Evolutionary conservation across 2,888 invertebrate genomes (phyloP).

Genomic region (Metellina segmentata): DNA sequence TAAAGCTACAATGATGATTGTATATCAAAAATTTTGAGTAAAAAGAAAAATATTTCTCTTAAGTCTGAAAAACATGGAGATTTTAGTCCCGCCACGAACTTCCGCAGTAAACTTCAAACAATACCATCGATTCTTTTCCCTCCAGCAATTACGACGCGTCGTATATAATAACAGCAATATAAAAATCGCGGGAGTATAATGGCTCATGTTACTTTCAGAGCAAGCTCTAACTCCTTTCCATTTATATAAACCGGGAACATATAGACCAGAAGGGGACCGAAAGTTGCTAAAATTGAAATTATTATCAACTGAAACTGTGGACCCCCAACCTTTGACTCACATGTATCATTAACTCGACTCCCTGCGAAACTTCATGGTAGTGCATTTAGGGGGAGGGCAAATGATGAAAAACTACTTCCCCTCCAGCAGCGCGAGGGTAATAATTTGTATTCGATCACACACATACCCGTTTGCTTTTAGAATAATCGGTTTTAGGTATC

Average conservation of each 20-base stretch:
- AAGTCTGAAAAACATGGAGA: too few species aligned
- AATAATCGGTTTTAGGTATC: constrained; percentile 59
- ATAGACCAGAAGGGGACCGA: neutral
- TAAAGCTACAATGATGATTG: too few species aligned
- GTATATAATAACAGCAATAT: constrained; percentile 9
- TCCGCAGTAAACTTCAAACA: too few species aligned
- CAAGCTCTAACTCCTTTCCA: constrained; percentile 4
- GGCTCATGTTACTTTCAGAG: constrained; percentile 11
- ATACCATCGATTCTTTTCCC: too few species aligned
- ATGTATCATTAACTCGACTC: constrained; percentile 52
- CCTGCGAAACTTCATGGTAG: constrained; percentile 21
- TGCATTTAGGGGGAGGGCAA: constrained; percentile 38
- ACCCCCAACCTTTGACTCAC: constrained; percentile 59
- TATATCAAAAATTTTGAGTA: too few species aligned
- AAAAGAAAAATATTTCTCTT: too few species aligned
- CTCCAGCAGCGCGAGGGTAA: constrained; percentile 19
- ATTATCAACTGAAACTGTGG: constrained; percentile 41
- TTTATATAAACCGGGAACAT: constrained; percentile 12
- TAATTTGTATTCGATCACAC: constrained; percentile 52
- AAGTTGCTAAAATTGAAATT: constrained; percentile 58
- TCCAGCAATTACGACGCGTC: too few species aligned
- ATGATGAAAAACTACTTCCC: constrained; percentile 52
- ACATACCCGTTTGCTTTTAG: constrained; percentile 49
- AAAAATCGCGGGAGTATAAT: neutral
- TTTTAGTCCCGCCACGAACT: too few species aligned